Evolutionary conservation across 2,797 vertebrate species (phyloP), one percentile per base, ranked within the genome.

Genomic region (Nothura maculosa): DNA sequence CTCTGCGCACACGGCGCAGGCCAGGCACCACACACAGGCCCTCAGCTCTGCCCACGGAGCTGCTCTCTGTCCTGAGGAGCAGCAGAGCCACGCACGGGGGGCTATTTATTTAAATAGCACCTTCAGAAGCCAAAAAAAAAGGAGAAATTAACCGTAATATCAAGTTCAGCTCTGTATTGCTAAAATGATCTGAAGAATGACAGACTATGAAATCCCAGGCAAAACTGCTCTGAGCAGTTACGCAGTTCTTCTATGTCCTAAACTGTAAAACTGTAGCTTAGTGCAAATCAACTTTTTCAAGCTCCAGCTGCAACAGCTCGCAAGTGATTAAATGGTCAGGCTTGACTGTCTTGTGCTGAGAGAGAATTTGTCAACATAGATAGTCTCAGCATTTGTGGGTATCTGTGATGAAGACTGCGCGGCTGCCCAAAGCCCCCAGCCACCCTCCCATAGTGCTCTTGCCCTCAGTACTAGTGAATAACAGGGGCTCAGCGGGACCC

Each of bases 271-370:
- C 74, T 86, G 92, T 75, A 67, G 63, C 67, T 80, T 30, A 0
- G 48, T 52, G 32, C 38, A 19, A 28, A 52, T 52, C 48, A 30
- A 79, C 89, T 87, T 69, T 85, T 36, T 81, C n/a, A 45, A 89
- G 77, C 92, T 68, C 74, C 92, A 69, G 80, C 89, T 69, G 76
- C 85, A 95, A 86, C 73, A 79, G 82, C 60, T 57, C 78, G 87
- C 85, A 81, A 91, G 90, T 70, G 89, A 94, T 94, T 96, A 94
- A 97, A 93, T 85, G 95, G 89, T 91, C 85, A 88, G 92, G 92
- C 94, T 96, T 96, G 94, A 94, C 94, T 85, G 7, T 74, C 94
- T 86, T 45, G 55, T 43, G 48, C 85, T 82, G 82, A 92, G 0
- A 7, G 93, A 75, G 82, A 94, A 94, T 95, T 94, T 95, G 94